A percentile compares a stretch with the other conserved stretches of the same genome.
These are phyloP conservation scores for Drosophila quasianomalipes DNA, from an alignment of 2,888 invertebrate species.

Conservation along the genomic window DNA sequence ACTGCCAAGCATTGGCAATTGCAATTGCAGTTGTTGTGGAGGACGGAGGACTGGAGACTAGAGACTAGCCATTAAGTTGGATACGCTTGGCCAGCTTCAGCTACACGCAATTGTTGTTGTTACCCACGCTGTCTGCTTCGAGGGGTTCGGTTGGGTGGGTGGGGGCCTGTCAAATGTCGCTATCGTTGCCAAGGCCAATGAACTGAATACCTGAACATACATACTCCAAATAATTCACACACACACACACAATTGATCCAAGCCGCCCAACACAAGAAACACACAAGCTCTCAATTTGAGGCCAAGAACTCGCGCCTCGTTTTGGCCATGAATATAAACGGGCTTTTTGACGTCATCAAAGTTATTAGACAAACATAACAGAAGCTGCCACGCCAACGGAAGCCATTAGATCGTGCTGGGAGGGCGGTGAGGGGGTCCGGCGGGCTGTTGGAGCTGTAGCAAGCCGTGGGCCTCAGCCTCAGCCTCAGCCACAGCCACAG, in stretches of 20 bases:
- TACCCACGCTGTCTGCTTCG: constrained; percentile 64
- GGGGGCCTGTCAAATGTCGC: constrained; percentile 48
- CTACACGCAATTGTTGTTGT: constrained; percentile 33
- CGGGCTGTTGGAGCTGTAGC: constrained; percentile 12
- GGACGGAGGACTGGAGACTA: constrained; percentile 5
- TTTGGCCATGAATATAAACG: constrained; percentile 72
- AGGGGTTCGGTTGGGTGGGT: background rate
- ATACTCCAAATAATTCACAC: constrained; percentile 59
- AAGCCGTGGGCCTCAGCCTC: constrained; percentile 9
- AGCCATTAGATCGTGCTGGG: constrained; percentile 61
- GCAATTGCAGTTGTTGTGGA: constrained; percentile 32
- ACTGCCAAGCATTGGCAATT: constrained; percentile 56
- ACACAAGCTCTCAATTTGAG: constrained; percentile 45
- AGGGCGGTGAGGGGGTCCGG: constrained; percentile 4
- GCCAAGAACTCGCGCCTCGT: constrained; percentile 67
- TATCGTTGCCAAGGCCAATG: constrained; percentile 70
- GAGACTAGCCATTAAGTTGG: constrained; percentile 59
- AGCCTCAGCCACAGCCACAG: background rate
- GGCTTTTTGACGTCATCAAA: constrained; percentile 70
- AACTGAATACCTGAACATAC: constrained; percentile 45
- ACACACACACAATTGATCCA: constrained; percentile 21
- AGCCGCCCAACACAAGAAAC: constrained; percentile 20
- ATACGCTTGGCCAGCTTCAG: constrained; percentile 64
- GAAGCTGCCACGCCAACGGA: constrained; percentile 72
- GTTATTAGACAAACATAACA: constrained; percentile 57